phyloP scores from a whole-genome alignment of 2,797 vertebrate genomes.

The Leptatherina wallacei region DNA sequence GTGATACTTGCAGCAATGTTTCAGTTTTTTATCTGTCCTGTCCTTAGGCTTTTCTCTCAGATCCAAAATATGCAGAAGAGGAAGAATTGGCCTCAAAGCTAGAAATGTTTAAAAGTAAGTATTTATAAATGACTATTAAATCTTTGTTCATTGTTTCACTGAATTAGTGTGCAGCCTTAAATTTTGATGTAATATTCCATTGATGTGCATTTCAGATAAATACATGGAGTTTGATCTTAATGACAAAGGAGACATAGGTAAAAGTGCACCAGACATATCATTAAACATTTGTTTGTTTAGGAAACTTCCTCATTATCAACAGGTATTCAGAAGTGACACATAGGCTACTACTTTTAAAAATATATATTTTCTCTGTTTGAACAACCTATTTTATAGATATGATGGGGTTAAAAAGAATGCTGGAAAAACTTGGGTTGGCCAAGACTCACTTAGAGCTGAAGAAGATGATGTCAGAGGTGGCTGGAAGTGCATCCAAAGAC shows the following conservation, averaged over 20 bases:
- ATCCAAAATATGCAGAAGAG: slow-evolving; percentile 83
- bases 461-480: slow-evolving; percentile 87
- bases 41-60: slow-evolving; percentile 83
- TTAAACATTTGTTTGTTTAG: neutral
- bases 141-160: neutral
- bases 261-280: slow-evolving; percentile 17
- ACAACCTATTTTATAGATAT: slow-evolving; percentile 72
- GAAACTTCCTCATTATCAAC: neutral
- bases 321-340: neutral
- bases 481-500: slow-evolving; percentile 73
- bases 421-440: slow-evolving; percentile 86
- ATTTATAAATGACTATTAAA: neutral
- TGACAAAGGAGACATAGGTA: slow-evolving; percentile 87
- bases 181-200: slow-evolving; percentile 1
- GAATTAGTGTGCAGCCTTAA: neutral
- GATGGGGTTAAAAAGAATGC: slow-evolving; percentile 88
- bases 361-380: neutral
- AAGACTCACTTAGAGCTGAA: slow-evolving; percentile 90
- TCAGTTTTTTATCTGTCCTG: slow-evolving; percentile 7
- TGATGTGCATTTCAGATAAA: slow-evolving; percentile 78
- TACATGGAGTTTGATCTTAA: slow-evolving; percentile 91
- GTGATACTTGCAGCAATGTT: neutral
- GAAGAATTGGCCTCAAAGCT: slow-evolving; percentile 84
- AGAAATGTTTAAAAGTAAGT: slow-evolving; percentile 86
- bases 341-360: neutral